A percentile compares a stretch with the other conserved stretches of the same genome.
These are phyloP conservation scores for Drosophila formosana DNA, from an alignment of 2,888 invertebrate species.

Conservation along the genomic window DNA sequence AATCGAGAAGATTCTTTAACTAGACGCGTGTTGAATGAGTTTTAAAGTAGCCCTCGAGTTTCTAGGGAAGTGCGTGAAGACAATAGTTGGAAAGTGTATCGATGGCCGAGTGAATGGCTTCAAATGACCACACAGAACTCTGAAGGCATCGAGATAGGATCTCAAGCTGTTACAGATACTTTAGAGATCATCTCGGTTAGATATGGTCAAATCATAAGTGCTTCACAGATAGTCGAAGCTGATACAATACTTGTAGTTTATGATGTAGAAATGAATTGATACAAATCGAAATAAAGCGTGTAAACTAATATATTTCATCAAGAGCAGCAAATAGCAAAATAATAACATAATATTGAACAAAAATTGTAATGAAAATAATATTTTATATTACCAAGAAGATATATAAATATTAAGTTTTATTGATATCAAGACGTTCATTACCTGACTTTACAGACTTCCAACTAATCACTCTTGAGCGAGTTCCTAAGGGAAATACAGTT, in stretches of 20 bases:
- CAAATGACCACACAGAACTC: constrained; percentile 45
- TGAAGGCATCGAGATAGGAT: constrained; percentile 25
- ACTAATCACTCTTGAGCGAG: no score
- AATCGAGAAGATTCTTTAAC: constrained; percentile 60
- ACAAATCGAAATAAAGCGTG: no score
- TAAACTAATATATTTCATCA: neutral
- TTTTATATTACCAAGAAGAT: no score
- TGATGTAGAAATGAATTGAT: neutral
- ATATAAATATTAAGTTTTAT: no score
- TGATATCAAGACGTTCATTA: no score
- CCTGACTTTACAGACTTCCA: no score
- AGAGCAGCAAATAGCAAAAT: neutral
- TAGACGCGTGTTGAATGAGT: constrained; percentile 62
- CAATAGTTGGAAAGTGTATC: constrained; percentile 23
- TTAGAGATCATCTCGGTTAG: neutral
- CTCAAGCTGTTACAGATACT: constrained; percentile 5
- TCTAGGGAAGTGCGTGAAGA: constrained; percentile 37
- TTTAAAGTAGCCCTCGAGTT: constrained; percentile 53
- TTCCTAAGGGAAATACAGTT: neutral
- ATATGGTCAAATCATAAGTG: neutral
- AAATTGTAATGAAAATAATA: no score
- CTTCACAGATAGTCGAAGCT: neutral
- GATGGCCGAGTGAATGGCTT: constrained; percentile 25
- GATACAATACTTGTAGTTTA: neutral
- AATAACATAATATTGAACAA: no score